phyloP scores from a whole-genome alignment of 2,888 invertebrate genomes.

The Noctua comes region DNA sequence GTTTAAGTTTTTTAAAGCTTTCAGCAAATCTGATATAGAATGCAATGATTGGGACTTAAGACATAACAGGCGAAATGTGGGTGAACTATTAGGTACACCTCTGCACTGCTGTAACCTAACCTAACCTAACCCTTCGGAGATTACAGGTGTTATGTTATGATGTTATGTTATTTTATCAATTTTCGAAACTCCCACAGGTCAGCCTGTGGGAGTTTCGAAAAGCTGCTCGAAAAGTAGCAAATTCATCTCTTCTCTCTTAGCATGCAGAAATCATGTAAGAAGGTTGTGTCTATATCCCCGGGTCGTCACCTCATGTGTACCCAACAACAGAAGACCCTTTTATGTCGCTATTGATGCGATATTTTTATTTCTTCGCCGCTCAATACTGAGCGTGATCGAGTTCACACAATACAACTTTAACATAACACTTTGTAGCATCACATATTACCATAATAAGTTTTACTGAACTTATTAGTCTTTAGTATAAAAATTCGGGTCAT shows the following conservation, averaged over 20 bases:
- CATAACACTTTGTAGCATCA: constrained; percentile 56
- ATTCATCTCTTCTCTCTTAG: neutral
- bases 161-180: too few species aligned
- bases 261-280: neutral
- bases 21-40: neutral
- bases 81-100: too few species aligned
- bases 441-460: constrained; percentile 19
- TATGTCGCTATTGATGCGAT: constrained; percentile 86
- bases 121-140: too few species aligned
- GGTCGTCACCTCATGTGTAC: constrained; percentile 49
- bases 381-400: constrained; percentile 70
- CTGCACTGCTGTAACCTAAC: too few species aligned
- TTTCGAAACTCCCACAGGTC: too few species aligned
- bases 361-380: constrained; percentile 87
- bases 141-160: too few species aligned
- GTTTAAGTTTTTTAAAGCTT: neutral
- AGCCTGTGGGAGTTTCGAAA: too few species aligned
- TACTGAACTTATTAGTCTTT: too few species aligned
- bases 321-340: constrained; percentile 69
- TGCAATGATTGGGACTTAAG: neutral
- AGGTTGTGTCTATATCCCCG: constrained; percentile 26
- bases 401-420: constrained; percentile 61
- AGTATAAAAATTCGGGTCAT: too few species aligned
- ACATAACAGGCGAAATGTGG: too few species aligned
- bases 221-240: too few species aligned